phyloP scores from a whole-genome alignment of 2,113 vertebrate genomes.

The Psittacus erithacus region DNA sequence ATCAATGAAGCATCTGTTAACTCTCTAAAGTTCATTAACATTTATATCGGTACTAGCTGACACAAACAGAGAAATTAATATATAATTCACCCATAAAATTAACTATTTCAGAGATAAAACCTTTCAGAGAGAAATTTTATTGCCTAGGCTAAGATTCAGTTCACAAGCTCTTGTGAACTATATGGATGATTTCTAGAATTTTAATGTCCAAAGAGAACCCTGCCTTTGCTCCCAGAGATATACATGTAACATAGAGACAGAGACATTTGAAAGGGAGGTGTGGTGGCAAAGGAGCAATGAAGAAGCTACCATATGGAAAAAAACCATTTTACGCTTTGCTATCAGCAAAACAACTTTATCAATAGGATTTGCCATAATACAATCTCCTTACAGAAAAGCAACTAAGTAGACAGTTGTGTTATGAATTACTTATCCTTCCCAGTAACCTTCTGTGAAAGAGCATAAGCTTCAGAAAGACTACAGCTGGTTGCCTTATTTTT shows the following conservation, averaged over 20 bases:
- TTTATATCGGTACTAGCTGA: not conserved
- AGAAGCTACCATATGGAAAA: not conserved
- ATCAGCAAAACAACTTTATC: not conserved
- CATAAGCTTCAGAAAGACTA: not conserved
- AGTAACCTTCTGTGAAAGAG: not conserved
- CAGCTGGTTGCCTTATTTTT: not conserved
- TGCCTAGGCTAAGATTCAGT: not conserved
- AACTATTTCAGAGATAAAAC: conserved; percentile 2
- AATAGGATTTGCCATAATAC: not conserved
- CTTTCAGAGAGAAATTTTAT: not conserved
- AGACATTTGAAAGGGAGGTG: not conserved
- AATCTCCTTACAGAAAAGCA: not conserved
- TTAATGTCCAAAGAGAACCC: not conserved
- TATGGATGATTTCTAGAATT: not conserved
- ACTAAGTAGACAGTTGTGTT: not conserved
- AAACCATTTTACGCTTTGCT: not conserved
- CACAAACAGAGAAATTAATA: not conserved
- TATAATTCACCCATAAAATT: not conserved
- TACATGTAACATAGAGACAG: not conserved
- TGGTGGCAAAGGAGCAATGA: not conserved
- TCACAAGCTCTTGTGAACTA: not conserved
- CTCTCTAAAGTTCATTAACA: not conserved
- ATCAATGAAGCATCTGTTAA: not conserved
- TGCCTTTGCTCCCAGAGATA: not conserved
- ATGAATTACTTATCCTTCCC: not conserved